Evolutionary conservation across 2,888 invertebrate species (phyloP).

Genomic region (Merodon equestris): DNA sequence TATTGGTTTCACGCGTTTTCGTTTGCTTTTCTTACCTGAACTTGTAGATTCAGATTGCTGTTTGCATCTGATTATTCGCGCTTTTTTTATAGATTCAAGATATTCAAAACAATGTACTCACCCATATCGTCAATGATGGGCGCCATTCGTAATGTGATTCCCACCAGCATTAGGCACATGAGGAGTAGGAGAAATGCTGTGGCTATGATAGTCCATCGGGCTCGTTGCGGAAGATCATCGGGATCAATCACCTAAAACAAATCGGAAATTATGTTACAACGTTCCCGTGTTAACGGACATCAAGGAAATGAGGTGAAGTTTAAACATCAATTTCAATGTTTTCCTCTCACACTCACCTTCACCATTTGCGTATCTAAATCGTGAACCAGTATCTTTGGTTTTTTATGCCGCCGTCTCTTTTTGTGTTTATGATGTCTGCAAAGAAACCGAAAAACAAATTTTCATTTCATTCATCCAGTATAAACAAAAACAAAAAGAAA

Average conservation of each 20-base stretch:
- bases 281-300: not conserved
- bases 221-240: conserved; percentile 90
- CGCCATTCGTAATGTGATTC: conserved; percentile 94
- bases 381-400: conserved; percentile 78
- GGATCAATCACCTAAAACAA: conserved; percentile 83
- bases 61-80: conserved; percentile 4
- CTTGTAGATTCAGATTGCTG: not conserved
- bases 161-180: conserved; percentile 93
- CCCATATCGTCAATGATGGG: conserved; percentile 97
- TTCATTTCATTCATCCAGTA: not conserved
- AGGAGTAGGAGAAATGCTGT: conserved; percentile 92
- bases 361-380: conserved; percentile 79
- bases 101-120: conserved; percentile 80
- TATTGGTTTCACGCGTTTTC: conserved; percentile 37
- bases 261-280: no score
- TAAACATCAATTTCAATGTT: no score
- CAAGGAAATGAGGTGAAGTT: not conserved
- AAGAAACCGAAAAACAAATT: conserved; percentile 36
- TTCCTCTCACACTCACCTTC: conserved; percentile 73
- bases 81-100: not conserved
- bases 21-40: not conserved
- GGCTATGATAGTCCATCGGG: conserved; percentile 94
- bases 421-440: conserved; percentile 78
- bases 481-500: not conserved
- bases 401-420: conserved; percentile 79